A percentile compares a stretch with the other conserved stretches of the same genome.
phyloP scores from a whole-genome alignment of 2,113 vertebrate species.

The Triplophysa tibetana region DNA sequence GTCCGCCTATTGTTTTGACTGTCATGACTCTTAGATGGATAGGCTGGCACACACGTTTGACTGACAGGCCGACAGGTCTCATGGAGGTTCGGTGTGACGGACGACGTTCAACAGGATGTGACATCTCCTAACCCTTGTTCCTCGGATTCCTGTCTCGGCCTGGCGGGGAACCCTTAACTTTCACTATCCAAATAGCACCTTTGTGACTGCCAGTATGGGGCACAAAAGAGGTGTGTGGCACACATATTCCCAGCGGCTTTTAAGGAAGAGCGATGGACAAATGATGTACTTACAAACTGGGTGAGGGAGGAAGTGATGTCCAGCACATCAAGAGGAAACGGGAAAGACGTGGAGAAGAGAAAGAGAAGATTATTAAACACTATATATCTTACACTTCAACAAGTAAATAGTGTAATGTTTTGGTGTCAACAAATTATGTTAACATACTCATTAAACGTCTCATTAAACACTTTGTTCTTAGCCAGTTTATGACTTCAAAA shows the following conservation, averaged over 20 bases:
- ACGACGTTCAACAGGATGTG: slow-evolving; percentile 75
- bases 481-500: too few species aligned
- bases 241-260: slow-evolving; percentile 54
- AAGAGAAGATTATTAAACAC: slow-evolving; percentile 27
- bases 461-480: too few species aligned
- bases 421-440: too few species aligned
- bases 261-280: slow-evolving; percentile 62
- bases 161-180: slow-evolving; percentile 48
- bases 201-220: slow-evolving; percentile 39
- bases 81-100: slow-evolving; percentile 64
- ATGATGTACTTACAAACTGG: slow-evolving; percentile 81
- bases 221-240: slow-evolving; percentile 53
- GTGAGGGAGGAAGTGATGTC: slow-evolving; percentile 54
- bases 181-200: slow-evolving; percentile 48
- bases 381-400: too few species aligned
- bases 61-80: slow-evolving; percentile 60
- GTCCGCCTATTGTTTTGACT: slow-evolving; percentile 66
- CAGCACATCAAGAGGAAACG: slow-evolving; percentile 52
- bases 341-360: slow-evolving; percentile 37
- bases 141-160: slow-evolving; percentile 59
- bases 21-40: slow-evolving; percentile 70
- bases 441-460: too few species aligned
- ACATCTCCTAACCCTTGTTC: slow-evolving; percentile 61
- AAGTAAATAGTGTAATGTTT: too few species aligned
- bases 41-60: slow-evolving; percentile 58